Base-by-base conservation (phyloP, 2,797 vertebrate species). In the Margarornis squamiger region DNA sequence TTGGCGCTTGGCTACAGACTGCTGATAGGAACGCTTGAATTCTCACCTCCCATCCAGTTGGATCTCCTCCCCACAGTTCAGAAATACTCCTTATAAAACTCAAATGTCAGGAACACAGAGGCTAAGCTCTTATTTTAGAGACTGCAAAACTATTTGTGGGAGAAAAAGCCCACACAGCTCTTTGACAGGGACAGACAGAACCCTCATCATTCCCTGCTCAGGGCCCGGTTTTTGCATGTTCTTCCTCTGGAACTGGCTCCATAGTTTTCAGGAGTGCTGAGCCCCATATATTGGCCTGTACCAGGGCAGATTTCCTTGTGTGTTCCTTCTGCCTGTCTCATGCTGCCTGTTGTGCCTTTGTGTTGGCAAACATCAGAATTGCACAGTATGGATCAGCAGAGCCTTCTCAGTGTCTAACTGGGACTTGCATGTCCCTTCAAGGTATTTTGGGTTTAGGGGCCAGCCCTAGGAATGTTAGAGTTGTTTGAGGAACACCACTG, bases 71-170 rank as follows among this genome's bases (percentile, higher is more conserved):
- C 94, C 80, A 82, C 68, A 14, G 77, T 71, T 95, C 96, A 93
- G 94, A 95, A 95, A 93, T 92, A 83, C 75, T 90, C 38, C 32
- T 54, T 87, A 14, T 82, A 77, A 91, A 91, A 95, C 74, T 76
- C 80, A 95, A 92, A 96, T 93, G 92, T 96, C 92, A 92, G 88
- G 93, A 96, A 85, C 96, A 90, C 59, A 92, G 93, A 94, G 94
- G 77, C 95, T 95, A 95, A 89, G 90, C 48, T 94, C 89, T 96
- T 94, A 94, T 95, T 95, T 95, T 93, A 93, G 96, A 94, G 87
- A 41, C 61, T 77, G 71, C 81, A 88, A 41, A 95, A 85, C 71
- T 96, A 89, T 92, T 93, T 96, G 78, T 61, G 59, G 88, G 72
- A 85, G 80, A 80, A 92, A 62, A 96, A 97, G 63, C 93, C 94